Conservation (phyloP, 2,797 vertebrate species). For the Dromococcyx pavoninus region DNA sequence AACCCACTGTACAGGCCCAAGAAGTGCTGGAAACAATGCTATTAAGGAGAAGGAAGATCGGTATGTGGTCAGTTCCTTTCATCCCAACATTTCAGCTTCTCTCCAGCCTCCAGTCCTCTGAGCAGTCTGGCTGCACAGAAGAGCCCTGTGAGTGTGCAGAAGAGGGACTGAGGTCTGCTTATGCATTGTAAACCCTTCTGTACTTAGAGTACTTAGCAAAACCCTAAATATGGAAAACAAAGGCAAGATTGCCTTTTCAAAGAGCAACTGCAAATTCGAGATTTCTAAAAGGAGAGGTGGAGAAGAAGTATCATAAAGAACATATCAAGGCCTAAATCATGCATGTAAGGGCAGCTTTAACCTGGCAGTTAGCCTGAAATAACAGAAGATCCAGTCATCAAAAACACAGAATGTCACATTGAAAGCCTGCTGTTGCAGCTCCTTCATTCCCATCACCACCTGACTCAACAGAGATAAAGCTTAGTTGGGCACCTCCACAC, state of each 20-base stretch:
- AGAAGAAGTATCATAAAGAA: neutral
- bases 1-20: neutral
- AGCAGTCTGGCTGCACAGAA: neutral
- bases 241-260: neutral
- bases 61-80: neutral
- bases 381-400: neutral
- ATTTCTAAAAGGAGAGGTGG: neutral
- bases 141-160: neutral
- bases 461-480: neutral
- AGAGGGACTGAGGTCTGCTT: neutral
- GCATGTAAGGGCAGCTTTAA: neutral
- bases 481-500: fast-evolving
- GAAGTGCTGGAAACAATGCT: neutral
- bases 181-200: neutral
- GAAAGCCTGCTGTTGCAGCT: neutral
- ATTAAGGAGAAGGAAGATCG: neutral
- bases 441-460: neutral
- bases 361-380: neutral
- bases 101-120: neutral
- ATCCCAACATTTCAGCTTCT: neutral
- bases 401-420: neutral
- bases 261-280: neutral
- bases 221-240: neutral
- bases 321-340: neutral
- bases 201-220: neutral